Percentiles rank a stretch among this genome's conserved stretches.
Conservation (phyloP, 1,140 invertebrate genomes). For the Philotrypesis tridentata region DNA sequence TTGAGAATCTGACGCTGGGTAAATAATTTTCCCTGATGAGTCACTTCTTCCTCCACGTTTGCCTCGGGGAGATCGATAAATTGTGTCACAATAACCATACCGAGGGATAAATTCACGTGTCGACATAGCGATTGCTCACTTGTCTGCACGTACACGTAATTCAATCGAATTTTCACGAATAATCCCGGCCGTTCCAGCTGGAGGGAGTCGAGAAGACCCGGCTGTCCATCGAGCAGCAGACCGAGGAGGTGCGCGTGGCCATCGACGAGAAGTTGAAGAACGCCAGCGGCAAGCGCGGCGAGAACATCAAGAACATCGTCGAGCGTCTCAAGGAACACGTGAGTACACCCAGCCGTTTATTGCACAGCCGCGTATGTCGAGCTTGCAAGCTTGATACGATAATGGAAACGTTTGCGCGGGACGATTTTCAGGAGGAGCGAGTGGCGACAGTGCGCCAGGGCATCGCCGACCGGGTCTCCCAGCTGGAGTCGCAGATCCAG, state of each 20-base stretch:
- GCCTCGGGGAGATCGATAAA: too few species aligned
- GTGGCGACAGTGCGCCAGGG: constrained; percentile 79
- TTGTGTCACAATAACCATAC: too few species aligned
- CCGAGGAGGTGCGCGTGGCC: constrained; percentile 85
- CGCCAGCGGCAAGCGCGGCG: constrained; percentile 88
- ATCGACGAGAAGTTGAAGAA: constrained; percentile 89
- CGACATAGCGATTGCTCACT: too few species aligned
- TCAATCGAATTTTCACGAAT: constrained; percentile 22
- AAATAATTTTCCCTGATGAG: too few species aligned
- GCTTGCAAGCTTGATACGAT: too few species aligned
- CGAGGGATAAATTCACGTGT: too few species aligned
- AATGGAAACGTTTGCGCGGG: too few species aligned
- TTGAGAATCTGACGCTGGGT: too few species aligned
- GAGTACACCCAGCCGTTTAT: constrained; percentile 51
- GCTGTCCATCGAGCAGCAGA: constrained; percentile 86
- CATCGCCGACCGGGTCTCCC: constrained; percentile 79
- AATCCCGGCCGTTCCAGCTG: constrained; percentile 72
- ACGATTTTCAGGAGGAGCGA: constrained; percentile 83
- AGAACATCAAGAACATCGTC: constrained; percentile 90
- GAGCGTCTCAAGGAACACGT: constrained; percentile 92
- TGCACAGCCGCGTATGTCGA: too few species aligned
- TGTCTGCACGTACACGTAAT: too few species aligned
- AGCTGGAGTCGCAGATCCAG: constrained; percentile 81
- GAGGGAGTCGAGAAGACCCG: constrained; percentile 90
- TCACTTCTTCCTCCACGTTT: too few species aligned